A percentile compares a stretch with the other conserved stretches of the same genome.
phyloP scores from a whole-genome alignment of 2,888 invertebrate genomes.

The Prostheceraeus crozeri region DNA sequence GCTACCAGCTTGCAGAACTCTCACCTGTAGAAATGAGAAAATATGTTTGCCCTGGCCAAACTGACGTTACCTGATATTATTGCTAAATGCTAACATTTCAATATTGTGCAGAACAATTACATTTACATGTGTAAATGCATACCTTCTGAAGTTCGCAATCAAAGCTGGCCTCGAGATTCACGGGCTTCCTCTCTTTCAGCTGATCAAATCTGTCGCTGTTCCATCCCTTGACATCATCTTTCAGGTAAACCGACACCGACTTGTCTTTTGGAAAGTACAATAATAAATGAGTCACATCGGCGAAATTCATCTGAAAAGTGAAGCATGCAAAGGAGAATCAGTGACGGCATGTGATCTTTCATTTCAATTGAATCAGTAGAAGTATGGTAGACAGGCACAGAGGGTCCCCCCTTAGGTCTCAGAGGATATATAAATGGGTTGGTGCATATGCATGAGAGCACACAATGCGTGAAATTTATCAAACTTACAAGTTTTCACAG shows the following conservation, averaged over 20 bases:
- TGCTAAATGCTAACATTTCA: no score
- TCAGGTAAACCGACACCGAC: background rate
- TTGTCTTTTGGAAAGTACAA: background rate
- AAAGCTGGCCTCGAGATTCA: background rate
- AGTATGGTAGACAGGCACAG: no score
- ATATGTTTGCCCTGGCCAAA: no score
- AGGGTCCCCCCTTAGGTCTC: no score
- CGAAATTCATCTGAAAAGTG: slow-evolving; percentile 17
- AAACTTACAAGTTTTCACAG: no score
- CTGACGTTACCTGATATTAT: no score
- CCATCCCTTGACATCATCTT: slow-evolving; percentile 12
- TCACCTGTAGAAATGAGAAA: no score
- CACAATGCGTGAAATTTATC: no score
- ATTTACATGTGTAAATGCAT: slow-evolving; percentile 3
- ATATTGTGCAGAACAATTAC: no score
- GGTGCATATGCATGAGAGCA: no score
- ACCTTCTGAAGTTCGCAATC: slow-evolving; percentile 11
- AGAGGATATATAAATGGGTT: no score
- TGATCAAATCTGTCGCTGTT: background rate
- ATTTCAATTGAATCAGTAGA: no score
- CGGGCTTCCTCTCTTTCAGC: slow-evolving; percentile 6
- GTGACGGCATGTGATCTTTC: background rate
- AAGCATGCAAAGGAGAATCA: background rate
- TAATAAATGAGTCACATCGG: background rate
- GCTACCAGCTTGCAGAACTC: slow-evolving; percentile 12